A percentile compares a stretch with the other conserved stretches of the same genome.
phyloP scores from a whole-genome alignment of 2,888 invertebrate species.

The Loripinus fragilis region DNA sequence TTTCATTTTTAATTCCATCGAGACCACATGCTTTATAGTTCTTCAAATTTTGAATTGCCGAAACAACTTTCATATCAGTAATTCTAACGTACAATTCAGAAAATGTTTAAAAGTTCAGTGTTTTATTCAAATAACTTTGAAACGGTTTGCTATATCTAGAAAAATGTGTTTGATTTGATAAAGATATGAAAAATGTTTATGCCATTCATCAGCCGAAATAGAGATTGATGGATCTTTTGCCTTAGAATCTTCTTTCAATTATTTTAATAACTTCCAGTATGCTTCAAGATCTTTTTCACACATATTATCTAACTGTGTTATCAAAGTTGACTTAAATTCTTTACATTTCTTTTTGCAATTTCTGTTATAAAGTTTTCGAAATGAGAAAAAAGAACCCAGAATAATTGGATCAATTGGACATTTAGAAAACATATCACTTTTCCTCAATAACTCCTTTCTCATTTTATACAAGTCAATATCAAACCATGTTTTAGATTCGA shows the following conservation, averaged over 20 bases:
- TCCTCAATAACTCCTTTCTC: background rate
- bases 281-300: background rate
- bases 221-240: background rate
- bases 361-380: background rate
- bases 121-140: background rate
- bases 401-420: background rate
- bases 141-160: background rate
- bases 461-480: background rate
- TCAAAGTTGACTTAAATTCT: background rate
- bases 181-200: background rate
- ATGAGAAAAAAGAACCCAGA: background rate
- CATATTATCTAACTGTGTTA: background rate
- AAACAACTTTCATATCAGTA: background rate
- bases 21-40: background rate
- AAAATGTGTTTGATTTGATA: background rate
- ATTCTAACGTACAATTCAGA: background rate
- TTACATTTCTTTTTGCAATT: background rate
- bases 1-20: background rate
- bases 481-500: background rate
- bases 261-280: background rate
- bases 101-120: background rate
- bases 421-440: background rate
- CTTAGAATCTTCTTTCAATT: background rate
- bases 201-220: background rate
- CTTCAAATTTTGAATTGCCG: background rate